Base-by-base conservation (phyloP, 1,140 invertebrate genomes). In the Saccostrea echinata region DNA sequence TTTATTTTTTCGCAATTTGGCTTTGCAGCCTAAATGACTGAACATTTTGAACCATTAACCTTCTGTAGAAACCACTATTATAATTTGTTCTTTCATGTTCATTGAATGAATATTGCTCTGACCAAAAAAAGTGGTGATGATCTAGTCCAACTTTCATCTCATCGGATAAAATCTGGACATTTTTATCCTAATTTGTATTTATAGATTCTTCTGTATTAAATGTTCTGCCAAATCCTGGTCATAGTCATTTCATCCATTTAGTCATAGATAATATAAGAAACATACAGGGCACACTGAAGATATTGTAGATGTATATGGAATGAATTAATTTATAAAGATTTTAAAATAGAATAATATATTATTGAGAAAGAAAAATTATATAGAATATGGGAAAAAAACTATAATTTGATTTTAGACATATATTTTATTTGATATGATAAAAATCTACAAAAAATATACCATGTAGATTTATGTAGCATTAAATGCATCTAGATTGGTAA, bases 291-390 rank as follows among this genome's bases (percentile, higher is more conserved):
- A 76, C 68, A 76, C 68, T 0, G 30, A 61, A 30, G 24, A 76
- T 30, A 33, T 30, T 30, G 68, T 76, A 76, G 68, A 30, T 61
- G 18, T 55, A 61, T 21, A 4, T 33, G 68, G 68, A 76, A 76
- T 76, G 68, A 76, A 76, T 33, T 76, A 30, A 76, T 30, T 27
- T 76, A 76, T 71, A 71, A 71, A 71, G 27, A 71, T 27, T 76
- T 30, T 24, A 76, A 76, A 30, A 30, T 24, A 21, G 21, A 24
- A n/a, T n/a, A 43, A 64, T 64, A 64, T 76, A 30, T 76, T 76
- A 3, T 76, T 76, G 30, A 76, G 64, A 76, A 76, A 16, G 16
- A 33, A 76, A 61, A 61, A 61, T 61, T 61, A 21, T 8, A 18
- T n/a, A 6, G 16, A 21, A 61, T 61, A 61, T n/a, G n/a, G 55